Conservation (phyloP, 2,888 invertebrate genomes). For the Oscheius sp. region DNA sequence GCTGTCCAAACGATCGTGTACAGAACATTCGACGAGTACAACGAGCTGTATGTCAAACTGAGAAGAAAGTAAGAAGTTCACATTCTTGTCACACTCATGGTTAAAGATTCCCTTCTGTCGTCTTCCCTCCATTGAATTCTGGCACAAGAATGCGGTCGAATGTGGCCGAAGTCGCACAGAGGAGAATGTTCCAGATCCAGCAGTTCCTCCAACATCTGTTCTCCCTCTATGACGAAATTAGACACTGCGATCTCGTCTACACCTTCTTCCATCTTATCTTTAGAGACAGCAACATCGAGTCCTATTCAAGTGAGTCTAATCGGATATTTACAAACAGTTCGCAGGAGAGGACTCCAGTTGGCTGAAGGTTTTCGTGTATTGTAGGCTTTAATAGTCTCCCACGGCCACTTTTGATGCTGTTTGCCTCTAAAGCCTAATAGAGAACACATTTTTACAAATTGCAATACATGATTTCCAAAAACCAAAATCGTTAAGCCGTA, state of each 20-base stretch:
- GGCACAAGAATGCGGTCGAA: constrained; percentile 81
- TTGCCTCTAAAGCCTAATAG: too few species aligned
- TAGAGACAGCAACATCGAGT: constrained; percentile 56
- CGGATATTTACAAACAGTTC: too few species aligned
- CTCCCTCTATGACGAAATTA: constrained; percentile 89
- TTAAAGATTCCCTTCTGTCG: constrained; percentile 45
- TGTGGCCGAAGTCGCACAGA: constrained; percentile 92
- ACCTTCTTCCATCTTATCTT: constrained; percentile 88
- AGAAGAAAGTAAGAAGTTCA: constrained; percentile 79
- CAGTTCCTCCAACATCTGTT: constrained; percentile 88
- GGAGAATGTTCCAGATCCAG: constrained; percentile 88
- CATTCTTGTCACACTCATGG: background rate
- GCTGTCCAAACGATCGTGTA: constrained; percentile 83
- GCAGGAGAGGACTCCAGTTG: too few species aligned
- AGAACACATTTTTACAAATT: too few species aligned
- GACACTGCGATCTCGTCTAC: constrained; percentile 91
- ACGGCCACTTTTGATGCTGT: too few species aligned
- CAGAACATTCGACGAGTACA: constrained; percentile 94
- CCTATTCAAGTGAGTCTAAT: constrained; percentile 36
- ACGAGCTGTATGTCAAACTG: constrained; percentile 93
- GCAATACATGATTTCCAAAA: background rate
- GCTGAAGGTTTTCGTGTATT: too few species aligned
- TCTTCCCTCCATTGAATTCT: constrained; percentile 39
- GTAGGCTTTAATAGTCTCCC: too few species aligned
- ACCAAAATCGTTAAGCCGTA: background rate